These are phyloP conservation scores for Melinopterus prodromus DNA, from an alignment of 2,888 invertebrate genomes.

Conservation along the genomic window DNA sequence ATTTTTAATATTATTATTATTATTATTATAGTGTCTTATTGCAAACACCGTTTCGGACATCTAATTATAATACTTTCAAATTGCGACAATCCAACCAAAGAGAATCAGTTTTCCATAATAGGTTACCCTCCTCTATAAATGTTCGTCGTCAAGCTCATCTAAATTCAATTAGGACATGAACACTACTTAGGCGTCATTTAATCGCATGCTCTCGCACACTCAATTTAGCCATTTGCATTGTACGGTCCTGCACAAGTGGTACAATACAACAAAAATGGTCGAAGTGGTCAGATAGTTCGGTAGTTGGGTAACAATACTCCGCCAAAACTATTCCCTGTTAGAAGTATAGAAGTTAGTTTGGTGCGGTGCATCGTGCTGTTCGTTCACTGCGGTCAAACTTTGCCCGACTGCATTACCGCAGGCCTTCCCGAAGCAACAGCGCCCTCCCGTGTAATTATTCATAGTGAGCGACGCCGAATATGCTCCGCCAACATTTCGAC, in stretches of 20 bases:
- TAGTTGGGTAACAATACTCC: neutral
- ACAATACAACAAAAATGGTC: neutral
- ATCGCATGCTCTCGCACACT: neutral
- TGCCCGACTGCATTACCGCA: neutral
- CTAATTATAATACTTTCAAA: too few relatives aligned
- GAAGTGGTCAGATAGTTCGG: neutral
- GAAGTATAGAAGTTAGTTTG: neutral
- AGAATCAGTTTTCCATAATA: too few relatives aligned
- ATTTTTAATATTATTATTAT: too few relatives aligned
- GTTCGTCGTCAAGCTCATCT: neutral
- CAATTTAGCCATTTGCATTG: conserved; percentile 4
- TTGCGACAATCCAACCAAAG: too few relatives aligned
- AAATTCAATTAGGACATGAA: conserved; percentile 4
- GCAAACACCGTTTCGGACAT: too few relatives aligned
- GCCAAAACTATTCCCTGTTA: neutral
- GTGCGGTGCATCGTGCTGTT: neutral
- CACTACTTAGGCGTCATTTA: neutral
- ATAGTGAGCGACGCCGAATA: neutral
- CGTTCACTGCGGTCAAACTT: neutral
- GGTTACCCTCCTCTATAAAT: too few relatives aligned
- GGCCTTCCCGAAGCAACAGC: neutral
- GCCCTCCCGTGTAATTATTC: neutral
- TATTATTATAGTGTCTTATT: too few relatives aligned
- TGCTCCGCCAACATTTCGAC: neutral
- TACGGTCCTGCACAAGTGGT: neutral